Evolutionary conservation across 1,140 invertebrate species (phyloP), one percentile per base, ranked within the genome.

Genomic region (Macrosteles quadrilineatus): DNA sequence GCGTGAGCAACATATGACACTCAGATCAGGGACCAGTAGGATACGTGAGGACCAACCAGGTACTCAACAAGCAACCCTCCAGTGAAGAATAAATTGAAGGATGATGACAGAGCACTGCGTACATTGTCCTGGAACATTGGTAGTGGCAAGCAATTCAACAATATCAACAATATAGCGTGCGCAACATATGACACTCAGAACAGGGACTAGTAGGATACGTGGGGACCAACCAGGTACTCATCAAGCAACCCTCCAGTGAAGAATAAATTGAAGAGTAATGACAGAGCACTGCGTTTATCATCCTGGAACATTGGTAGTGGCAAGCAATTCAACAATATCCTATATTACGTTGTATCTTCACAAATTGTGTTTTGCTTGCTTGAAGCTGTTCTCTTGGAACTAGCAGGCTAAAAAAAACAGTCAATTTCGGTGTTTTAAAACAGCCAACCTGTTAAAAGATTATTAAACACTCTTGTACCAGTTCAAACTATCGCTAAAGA

Each of bases 51-150:
- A 0, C 94, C 95, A 40, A 94, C 83, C 0, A 83, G 77, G 77
- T 94, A 97, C 0, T 90, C 83, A 29, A 90, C 85, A 0, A 96
- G 77, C 71, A 95, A 87, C 6, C 95, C 95, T n/a, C 91, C 72
- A 2, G 86, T 86, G 45, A 90, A 86, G 76, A 91, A 92, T 12
- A 94, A 80, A 77, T 96, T 92, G 73, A 95, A 87, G 65, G 93
- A 88, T 0, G 93, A 92, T 4, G 92, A 93, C 0, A 75, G 47
- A 30, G 70, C 55, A 23, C 68, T 65, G 21, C 72, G 68, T 29
- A 74, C 30, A 6, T 70, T 21, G 12, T 65, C 36, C 74, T 73
- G 65, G n/a, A 68, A 69, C 53, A 32, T 27, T n/a, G n/a, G n/a
- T n/a, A n/a, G n/a, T n/a, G n/a, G n/a, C 82, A 94, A 89, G 57